Evolutionary conservation across 2,797 vertebrate genomes (phyloP).

Genomic region (Thripadectes ignobilis): DNA sequence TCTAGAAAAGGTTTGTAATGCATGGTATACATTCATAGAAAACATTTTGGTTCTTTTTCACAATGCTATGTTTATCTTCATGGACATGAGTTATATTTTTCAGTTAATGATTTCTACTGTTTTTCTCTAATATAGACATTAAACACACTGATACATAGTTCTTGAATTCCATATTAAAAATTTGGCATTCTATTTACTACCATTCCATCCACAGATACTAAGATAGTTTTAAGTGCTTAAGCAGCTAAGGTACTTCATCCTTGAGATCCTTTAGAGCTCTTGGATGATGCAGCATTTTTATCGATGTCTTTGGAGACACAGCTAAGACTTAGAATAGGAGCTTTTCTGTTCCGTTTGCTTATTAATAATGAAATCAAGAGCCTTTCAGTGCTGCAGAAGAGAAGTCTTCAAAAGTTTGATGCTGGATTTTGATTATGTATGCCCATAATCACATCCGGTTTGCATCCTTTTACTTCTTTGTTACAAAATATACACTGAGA

Average conservation of each 20-base stretch:
- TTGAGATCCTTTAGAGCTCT: slow-evolving; percentile 30
- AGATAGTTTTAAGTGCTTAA: background rate
- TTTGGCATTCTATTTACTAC: background rate
- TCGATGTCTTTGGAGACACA: background rate
- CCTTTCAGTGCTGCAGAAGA: slow-evolving; percentile 51
- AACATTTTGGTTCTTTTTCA: slow-evolving; percentile 4
- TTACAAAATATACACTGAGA: background rate
- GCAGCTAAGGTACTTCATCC: background rate
- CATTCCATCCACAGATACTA: background rate
- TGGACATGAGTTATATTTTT: background rate
- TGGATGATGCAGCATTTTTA: slow-evolving; percentile 30
- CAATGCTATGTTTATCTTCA: background rate
- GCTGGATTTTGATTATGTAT: background rate
- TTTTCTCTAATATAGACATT: background rate
- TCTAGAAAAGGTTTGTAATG: slow-evolving; percentile 50
- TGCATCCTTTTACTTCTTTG: background rate
- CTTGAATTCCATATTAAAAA: background rate
- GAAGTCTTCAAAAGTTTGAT: background rate
- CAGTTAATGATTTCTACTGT: background rate
- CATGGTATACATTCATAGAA: background rate
- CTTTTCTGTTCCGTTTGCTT: slow-evolving; percentile 37
- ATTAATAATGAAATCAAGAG: slow-evolving; percentile 65
- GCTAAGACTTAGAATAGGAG: background rate
- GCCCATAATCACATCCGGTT: background rate
- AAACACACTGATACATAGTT: background rate